phyloP scores from a whole-genome alignment of 2,888 invertebrate genomes.

The Agonum fuliginosum region DNA sequence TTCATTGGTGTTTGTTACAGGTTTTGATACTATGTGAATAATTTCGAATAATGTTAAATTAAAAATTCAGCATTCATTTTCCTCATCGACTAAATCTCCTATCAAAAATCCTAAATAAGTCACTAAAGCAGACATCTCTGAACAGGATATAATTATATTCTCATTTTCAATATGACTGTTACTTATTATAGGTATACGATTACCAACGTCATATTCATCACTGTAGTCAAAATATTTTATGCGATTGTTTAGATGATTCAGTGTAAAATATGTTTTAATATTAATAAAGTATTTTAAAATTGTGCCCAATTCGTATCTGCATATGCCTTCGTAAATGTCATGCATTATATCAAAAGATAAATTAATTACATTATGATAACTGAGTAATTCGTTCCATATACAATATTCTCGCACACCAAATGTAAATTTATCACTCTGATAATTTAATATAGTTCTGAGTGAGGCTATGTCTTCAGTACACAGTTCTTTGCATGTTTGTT shows the following conservation, averaged over 20 bases:
- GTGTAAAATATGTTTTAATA: conserved; percentile 30
- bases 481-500: conserved; percentile 21
- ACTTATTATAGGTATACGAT: conserved; percentile 39
- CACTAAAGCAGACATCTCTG: conserved; percentile 57
- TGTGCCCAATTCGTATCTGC: conserved; percentile 48
- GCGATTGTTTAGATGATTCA: conserved; percentile 42
- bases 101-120: conserved; percentile 56
- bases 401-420: conserved; percentile 49
- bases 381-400: conserved; percentile 49
- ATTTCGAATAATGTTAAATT: conserved; percentile 42
- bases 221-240: conserved; percentile 58
- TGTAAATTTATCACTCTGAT: conserved; percentile 16
- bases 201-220: conserved; percentile 47
- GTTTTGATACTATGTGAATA: conserved; percentile 36
- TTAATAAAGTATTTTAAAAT: conserved; percentile 42
- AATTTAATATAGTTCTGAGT: conserved; percentile 45
- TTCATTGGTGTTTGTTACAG: background rate
- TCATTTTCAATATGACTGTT: conserved; percentile 32
- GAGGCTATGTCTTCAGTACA: conserved; percentile 6
- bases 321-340: conserved; percentile 53
- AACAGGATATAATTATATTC: conserved; percentile 46
- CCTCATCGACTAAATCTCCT: conserved; percentile 46
- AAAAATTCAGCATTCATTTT: conserved; percentile 43
- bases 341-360: conserved; percentile 55
- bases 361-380: conserved; percentile 50